These are phyloP conservation scores for Drosophila colorata DNA, from an alignment of 2,888 invertebrate genomes.

Conservation along the genomic window DNA sequence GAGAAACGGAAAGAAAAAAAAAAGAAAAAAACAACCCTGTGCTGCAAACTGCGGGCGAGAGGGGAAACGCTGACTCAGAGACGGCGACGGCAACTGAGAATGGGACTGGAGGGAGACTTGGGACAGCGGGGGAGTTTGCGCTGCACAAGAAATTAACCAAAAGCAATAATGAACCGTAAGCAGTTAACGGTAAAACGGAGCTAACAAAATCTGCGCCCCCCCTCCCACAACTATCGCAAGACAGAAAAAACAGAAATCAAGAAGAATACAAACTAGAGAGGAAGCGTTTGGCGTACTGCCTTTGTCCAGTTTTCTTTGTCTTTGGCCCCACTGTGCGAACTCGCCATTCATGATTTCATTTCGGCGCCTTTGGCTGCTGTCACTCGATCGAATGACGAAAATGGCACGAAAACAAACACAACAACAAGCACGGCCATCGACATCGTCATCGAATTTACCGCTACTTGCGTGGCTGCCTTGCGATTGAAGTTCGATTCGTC, in stretches of 20 bases:
- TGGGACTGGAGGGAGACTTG: slow-evolving; percentile 6
- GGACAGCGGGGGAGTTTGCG: slow-evolving; percentile 25
- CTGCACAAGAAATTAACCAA: slow-evolving; percentile 31
- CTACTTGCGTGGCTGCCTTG: slow-evolving; percentile 6
- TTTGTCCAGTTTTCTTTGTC: slow-evolving; percentile 15
- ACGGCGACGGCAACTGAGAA: slow-evolving; percentile 7
- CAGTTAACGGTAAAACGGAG: slow-evolving; percentile 26
- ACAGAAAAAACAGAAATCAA: too few species aligned
- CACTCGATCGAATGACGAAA: slow-evolving; percentile 17
- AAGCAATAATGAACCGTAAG: slow-evolving; percentile 24
- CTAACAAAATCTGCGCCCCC: slow-evolving; percentile 10
- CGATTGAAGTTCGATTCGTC: slow-evolving; percentile 30
- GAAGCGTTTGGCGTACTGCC: slow-evolving; percentile 15
- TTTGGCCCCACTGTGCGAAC: neutral
- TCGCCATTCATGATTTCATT: slow-evolving; percentile 39
- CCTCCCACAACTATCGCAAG: too few species aligned
- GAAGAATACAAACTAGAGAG: neutral
- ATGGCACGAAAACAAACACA: slow-evolving; percentile 13
- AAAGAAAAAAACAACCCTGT: slow-evolving; percentile 67
- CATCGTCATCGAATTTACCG: neutral
- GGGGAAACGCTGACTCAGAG: slow-evolving; percentile 45
- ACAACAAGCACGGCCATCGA: slow-evolving; percentile 13
- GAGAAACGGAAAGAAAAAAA: slow-evolving; percentile 29
- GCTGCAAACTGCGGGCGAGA: slow-evolving; percentile 17
- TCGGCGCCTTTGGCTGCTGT: slow-evolving; percentile 27